These are phyloP conservation scores for Amblyjoppa fuscipennis DNA, from an alignment of 2,888 invertebrate species.

Conservation along the genomic window DNA sequence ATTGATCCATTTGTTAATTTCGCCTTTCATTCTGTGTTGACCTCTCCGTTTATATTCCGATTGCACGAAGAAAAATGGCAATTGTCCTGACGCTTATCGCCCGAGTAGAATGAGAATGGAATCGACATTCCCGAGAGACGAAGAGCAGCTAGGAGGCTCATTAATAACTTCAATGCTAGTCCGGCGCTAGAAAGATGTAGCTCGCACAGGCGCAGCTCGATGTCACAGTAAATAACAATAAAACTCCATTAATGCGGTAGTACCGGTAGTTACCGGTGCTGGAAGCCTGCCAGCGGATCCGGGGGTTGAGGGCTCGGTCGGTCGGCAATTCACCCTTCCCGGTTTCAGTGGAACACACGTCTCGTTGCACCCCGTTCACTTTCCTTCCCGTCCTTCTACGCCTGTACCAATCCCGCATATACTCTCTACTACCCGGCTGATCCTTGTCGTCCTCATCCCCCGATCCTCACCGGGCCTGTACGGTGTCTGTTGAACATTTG, in stretches of 20 bases:
- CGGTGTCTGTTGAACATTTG: slow-evolving; percentile 42
- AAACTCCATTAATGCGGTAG: slow-evolving; percentile 84
- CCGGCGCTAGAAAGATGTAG: slow-evolving; percentile 14
- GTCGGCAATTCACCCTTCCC: slow-evolving; percentile 77
- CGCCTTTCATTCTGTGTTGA: background rate
- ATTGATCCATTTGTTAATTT: background rate
- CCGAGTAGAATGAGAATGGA: background rate
- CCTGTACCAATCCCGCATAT: slow-evolving; percentile 14
- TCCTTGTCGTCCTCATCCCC: slow-evolving; percentile 47
- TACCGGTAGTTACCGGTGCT: slow-evolving; percentile 80
- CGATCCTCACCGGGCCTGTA: slow-evolving; percentile 5
- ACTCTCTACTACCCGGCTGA: slow-evolving; percentile 36
- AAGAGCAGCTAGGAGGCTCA: slow-evolving; percentile 43
- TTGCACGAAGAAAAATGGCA: background rate
- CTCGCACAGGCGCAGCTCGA: slow-evolving; percentile 52
- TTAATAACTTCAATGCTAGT: slow-evolving; percentile 59
- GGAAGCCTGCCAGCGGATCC: slow-evolving; percentile 81
- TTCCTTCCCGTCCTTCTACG: slow-evolving; percentile 36
- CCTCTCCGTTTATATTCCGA: background rate
- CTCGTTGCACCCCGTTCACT: slow-evolving; percentile 57
- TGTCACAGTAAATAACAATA: slow-evolving; percentile 84
- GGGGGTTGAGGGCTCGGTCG: slow-evolving; percentile 60
- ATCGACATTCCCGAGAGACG: background rate
- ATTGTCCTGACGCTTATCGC: background rate
- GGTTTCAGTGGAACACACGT: slow-evolving; percentile 74